Conservation (phyloP, 2,797 vertebrate species). For the Cryptoblepharus egeriae region DNA sequence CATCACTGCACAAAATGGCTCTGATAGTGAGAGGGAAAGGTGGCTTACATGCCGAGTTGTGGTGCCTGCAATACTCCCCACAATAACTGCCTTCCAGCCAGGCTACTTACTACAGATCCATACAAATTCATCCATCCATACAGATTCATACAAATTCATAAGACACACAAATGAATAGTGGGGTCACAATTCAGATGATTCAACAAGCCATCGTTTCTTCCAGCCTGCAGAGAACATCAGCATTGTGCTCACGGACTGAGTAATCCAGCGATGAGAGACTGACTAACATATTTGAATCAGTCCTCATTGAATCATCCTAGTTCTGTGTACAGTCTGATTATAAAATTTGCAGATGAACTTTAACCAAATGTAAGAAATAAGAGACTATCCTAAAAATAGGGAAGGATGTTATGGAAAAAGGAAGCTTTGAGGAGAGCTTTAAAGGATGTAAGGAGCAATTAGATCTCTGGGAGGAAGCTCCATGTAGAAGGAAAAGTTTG, state of each 20-base stretch:
- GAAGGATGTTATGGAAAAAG: constrained; percentile 1
- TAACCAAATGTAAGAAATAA: constrained; percentile 5
- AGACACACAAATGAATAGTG: neutral
- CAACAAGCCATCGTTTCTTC: neutral
- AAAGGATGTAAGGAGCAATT: constrained; percentile 8
- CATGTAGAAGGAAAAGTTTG: constrained; percentile 13
- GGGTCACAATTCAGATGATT: no score
- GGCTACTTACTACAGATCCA: no score
- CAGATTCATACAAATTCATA: no score
- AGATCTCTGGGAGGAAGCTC: constrained; percentile 30
- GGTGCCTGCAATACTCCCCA: no score
- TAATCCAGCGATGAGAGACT: neutral
- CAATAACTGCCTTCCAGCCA: no score
- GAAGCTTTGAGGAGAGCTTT: constrained; percentile 19
- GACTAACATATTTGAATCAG: neutral
- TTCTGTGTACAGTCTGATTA: neutral
- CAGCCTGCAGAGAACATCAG: neutral
- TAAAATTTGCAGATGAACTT: neutral
- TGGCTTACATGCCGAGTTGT: no score
- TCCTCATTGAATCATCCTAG: neutral
- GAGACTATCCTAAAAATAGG: constrained; percentile 17
- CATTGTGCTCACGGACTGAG: neutral
- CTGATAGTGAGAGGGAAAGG: no score
- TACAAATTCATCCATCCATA: no score
- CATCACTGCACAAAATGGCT: no score